Evolutionary conservation across 2,797 vertebrate species (phyloP), one percentile per base, ranked within the genome.

Genomic region (Phalanger gymnotis): DNA sequence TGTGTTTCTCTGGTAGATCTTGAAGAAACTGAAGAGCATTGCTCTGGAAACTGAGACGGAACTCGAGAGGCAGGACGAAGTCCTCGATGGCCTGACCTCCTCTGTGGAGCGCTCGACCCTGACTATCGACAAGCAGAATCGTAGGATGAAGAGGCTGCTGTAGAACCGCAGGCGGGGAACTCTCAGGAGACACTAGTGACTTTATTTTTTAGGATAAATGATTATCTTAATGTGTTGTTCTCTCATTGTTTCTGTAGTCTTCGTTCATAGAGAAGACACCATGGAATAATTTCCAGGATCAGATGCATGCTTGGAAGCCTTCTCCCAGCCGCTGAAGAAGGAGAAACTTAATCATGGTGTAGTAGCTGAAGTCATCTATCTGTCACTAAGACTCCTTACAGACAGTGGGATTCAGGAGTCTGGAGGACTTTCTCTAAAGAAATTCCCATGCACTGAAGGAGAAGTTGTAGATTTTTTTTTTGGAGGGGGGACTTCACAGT

Each of bases 11-110:
- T 91, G 12, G 25, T 98, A 99, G 99, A 99, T 99, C 98, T 98
- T 99, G 55, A 98, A 99, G 98, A 99, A 99, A 97, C 98, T 99
- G 97, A 99, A 99, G 98, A 98, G 98, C 95, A 99, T 99, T 0
- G 99, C 99, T 54, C 98, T 99, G 98, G 99, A 99, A 95, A 98
- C 99, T 0, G 99, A 99, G 94, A 98, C 98, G 0, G 99, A 99
- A 98, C 98, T 99, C 97, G 99, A 99, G 90, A 98, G 99, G 2
- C 99, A 99, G 98, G 99, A 99, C 0, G 99, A 99, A 87, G 98
- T 98, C 14, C 98, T 99, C 90, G 99, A 99, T 0, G 98, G 98
- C 95, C 98, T 99, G 96, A 97, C 98, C 0, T 98, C 97, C 54
- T 99, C 99, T 0, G 99, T 99, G 0, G 99, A 99, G 93, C 99